These are phyloP conservation scores for Amphiduros pacificus DNA, from an alignment of 2,888 invertebrate genomes.

Conservation along the genomic window DNA sequence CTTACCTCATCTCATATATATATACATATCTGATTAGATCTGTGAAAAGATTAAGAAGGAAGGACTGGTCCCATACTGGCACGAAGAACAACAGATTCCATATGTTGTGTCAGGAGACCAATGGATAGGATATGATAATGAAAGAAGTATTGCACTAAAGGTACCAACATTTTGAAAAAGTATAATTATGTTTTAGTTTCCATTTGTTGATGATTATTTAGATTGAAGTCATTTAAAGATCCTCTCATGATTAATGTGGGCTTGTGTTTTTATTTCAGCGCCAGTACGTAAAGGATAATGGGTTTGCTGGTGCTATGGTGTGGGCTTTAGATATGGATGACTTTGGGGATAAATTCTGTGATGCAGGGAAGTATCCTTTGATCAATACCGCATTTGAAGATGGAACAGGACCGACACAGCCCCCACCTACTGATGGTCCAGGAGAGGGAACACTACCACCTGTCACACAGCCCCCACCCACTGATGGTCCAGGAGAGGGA, in stretches of 20 bases:
- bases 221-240: no score
- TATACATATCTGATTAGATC: no score
- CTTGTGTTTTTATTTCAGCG: no score
- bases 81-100: slow-evolving; percentile 65
- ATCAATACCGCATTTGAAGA: no score
- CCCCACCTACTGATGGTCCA: no score
- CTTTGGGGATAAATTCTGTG: slow-evolving; percentile 9
- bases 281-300: slow-evolving; percentile 1
- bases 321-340: slow-evolving; percentile 24
- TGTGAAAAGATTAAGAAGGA: slow-evolving; percentile 37
- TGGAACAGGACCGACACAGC: no score
- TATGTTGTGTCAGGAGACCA: slow-evolving; percentile 63
- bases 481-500: no score
- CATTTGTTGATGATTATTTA: no score
- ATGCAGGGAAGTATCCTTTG: slow-evolving; percentile 16
- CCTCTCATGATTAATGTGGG: background rate
- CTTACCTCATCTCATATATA: no score
- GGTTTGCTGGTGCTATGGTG: slow-evolving; percentile 4
- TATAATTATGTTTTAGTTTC: background rate
- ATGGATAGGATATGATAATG: slow-evolving; percentile 49
- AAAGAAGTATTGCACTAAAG: slow-evolving; percentile 38
- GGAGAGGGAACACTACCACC: no score
- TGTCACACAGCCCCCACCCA: no score
- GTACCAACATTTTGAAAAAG: slow-evolving; percentile 25
- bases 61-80: slow-evolving; percentile 34